Base-by-base conservation (phyloP, 2,113 vertebrate species). In the Notothenia rossii region DNA sequence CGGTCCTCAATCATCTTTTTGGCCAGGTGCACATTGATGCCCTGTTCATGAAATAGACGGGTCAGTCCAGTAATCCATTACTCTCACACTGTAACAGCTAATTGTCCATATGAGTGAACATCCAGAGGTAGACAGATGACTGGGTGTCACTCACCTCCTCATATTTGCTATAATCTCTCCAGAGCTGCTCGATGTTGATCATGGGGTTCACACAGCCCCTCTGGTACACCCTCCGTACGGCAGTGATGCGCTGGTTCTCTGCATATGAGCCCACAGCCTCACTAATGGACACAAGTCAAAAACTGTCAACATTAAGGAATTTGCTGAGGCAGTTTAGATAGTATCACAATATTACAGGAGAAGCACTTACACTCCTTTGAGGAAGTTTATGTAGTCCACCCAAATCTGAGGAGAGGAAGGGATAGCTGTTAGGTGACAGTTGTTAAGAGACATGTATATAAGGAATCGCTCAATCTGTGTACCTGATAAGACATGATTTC, bases 1-100 rank as follows among this genome's bases (percentile, higher is more conserved):
- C 98, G 97, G 93, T 99, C 98, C 91, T 99, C 98, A 67, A 99
- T 99, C 98, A 99, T 99, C 95, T 99, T 99, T 95, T 99, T 99
- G 76, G 98, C 98, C 94, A 99, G 95, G 88, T 99, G 98, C 85
- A 99, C 95, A 90, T 99, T 99, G 88, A 99, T 99, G 77, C 98
- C 98, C 98, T 99, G 89, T 65, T 64, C 4, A 66, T 5, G 22
- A 64, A 85, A 79, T 0, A 80, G 20, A 78, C 3, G 54, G 3
- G 20, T 83, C 22, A 45, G 43, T 73, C 14, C 40, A 33, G 10
- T 40, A n/a, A 0, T 48, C 11, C n/a, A 7, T 22, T 15, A 4
- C 45, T 13, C 36, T 58, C 46, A 36, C 40, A 48, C 15, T 36
- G 33, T 2, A 45, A 53, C 49, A 61, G 10, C 20, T 61, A 58